Percentiles rank a stretch among this genome's conserved stretches.
These are phyloP conservation scores for Leptura quadrifasciata DNA, from an alignment of 2,888 invertebrate species.

Conservation along the genomic window DNA sequence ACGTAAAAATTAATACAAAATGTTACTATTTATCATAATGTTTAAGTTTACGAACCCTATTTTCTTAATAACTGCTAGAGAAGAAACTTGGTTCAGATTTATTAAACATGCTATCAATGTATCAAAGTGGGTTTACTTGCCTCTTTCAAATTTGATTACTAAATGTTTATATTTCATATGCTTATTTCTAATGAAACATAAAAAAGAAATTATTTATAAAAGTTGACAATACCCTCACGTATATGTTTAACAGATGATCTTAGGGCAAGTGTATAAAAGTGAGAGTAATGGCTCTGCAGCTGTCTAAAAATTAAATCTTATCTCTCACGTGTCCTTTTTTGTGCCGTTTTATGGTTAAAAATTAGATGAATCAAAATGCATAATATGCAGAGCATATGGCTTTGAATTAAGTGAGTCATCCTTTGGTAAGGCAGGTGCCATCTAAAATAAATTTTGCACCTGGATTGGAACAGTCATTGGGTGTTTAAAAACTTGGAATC, in stretches of 20 bases:
- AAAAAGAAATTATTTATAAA: too few species aligned
- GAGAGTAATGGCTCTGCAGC: slow-evolving; percentile 4
- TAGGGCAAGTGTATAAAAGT: not conserved
- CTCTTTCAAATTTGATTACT: too few species aligned
- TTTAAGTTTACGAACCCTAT: too few species aligned
- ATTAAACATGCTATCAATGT: too few species aligned
- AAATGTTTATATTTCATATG: too few species aligned
- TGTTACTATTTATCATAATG: too few species aligned
- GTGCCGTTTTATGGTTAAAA: not conserved
- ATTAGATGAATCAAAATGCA: slow-evolving; percentile 16
- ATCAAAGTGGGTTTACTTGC: too few species aligned
- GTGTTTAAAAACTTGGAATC: not conserved
- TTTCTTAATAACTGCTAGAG: too few species aligned
- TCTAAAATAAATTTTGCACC: slow-evolving; percentile 49
- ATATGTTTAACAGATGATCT: not conserved
- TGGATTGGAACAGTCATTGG: slow-evolving; percentile 38
- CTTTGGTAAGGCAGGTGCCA: slow-evolving; percentile 44
- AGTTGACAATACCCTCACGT: not conserved
- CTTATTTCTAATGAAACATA: too few species aligned
- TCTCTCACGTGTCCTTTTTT: not conserved
- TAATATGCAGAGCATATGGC: slow-evolving; percentile 16
- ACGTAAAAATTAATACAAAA: too few species aligned
- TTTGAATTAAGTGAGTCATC: slow-evolving; percentile 43
- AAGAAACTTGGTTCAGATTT: too few species aligned
- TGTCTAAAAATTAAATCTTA: slow-evolving; percentile 8